phyloP scores from a whole-genome alignment of 1,140 invertebrate species.

The Ooceraea biroi region DNA sequence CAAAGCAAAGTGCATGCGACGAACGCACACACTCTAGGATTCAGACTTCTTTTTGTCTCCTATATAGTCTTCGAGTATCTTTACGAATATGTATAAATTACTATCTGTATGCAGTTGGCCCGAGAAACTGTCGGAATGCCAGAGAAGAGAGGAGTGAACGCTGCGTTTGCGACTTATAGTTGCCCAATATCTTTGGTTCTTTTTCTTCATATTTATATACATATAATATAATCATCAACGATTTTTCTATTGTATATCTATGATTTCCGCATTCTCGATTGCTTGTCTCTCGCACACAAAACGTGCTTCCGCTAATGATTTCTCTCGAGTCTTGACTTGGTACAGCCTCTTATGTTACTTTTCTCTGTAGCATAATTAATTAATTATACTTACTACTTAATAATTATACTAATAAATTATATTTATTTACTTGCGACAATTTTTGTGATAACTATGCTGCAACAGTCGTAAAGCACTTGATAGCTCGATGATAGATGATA shows the following conservation, averaged over 20 bases:
- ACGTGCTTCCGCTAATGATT: conserved; percentile 43
- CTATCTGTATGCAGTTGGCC: conserved; percentile 66
- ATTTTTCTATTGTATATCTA: conserved; percentile 21
- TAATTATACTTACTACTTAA: background rate
- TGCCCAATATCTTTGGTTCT: background rate
- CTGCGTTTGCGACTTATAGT: conserved; percentile 34
- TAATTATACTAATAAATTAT: too few species aligned
- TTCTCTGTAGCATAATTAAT: conserved; percentile 37
- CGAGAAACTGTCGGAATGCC: conserved; percentile 73
- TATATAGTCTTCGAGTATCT: conserved; percentile 59
- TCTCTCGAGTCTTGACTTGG: background rate
- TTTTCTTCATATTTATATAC: background rate
- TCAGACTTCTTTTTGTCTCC: conserved; percentile 82
- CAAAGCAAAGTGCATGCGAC: conserved; percentile 76
- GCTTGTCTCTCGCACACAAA: conserved; percentile 26
- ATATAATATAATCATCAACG: conserved; percentile 23
- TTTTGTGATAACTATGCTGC: conserved; percentile 18
- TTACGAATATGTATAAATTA: conserved; percentile 63
- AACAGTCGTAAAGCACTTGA: background rate
- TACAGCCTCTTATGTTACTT: conserved; percentile 24
- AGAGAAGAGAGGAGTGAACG: background rate
- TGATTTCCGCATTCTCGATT: conserved; percentile 34
- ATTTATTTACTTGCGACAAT: background rate
- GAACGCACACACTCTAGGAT: conserved; percentile 86
- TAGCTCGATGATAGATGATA: conserved; percentile 8